Conservation (phyloP, 2,797 vertebrate species). For the Sebastes taczanowskii region DNA sequence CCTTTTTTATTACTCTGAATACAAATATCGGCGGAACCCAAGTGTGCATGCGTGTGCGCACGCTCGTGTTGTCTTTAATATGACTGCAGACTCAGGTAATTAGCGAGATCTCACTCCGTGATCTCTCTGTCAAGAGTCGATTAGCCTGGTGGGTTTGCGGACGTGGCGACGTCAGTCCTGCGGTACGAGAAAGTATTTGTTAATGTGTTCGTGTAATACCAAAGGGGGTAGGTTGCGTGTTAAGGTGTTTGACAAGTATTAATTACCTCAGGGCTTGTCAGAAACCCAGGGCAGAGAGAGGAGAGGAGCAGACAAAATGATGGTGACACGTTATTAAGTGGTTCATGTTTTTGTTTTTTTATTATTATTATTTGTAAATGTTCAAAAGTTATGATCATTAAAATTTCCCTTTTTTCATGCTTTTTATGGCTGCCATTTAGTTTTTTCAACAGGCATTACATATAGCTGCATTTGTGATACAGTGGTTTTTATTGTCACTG, state of each 20-base stretch:
- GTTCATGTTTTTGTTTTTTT: not conserved
- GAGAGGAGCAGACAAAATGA: conserved; percentile 6
- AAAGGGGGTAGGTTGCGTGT: conserved; percentile 1
- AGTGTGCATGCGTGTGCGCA: not conserved
- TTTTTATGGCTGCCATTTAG: not conserved
- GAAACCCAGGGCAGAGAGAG: conserved; percentile 10
- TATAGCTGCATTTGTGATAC: not conserved
- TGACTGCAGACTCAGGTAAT: conserved; percentile 75
- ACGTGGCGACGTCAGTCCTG: conserved; percentile 68
- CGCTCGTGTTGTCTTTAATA: conserved; percentile 17
- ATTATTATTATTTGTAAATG: not conserved
- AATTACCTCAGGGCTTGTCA: conserved; percentile 77
- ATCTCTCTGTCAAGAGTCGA: conserved; percentile 82
- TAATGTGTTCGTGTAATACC: conserved; percentile 48
- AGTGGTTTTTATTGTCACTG: not conserved
- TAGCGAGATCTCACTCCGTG: conserved; percentile 76
- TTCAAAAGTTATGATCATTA: not conserved
- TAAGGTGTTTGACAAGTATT: conserved; percentile 80
- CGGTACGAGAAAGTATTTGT: conserved; percentile 55
- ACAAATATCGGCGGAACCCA: conserved; percentile 50
- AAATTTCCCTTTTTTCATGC: not conserved
- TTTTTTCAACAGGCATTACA: not conserved
- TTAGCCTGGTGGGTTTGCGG: conserved; percentile 83
- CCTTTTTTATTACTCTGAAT: conserved; percentile 75
- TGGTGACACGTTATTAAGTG: conserved; percentile 12